phyloP scores from a whole-genome alignment of 2,888 invertebrate genomes.

The Papilio elwesi region DNA sequence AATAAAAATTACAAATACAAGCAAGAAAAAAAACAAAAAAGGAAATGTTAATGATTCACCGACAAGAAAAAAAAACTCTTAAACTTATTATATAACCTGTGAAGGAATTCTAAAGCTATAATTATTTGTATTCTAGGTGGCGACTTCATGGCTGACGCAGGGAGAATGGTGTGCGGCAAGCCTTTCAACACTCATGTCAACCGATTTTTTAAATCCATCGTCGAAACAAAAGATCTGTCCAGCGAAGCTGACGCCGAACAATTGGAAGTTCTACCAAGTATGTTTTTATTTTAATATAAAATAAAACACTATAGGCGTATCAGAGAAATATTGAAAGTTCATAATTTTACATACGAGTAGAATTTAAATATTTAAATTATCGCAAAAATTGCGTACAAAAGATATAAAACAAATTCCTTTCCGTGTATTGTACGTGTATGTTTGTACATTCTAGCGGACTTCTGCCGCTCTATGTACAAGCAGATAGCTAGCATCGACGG shows the following conservation, averaged over 20 bases:
- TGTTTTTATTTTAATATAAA: constrained; percentile 47
- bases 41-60: too few species aligned
- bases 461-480: constrained; percentile 86
- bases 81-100: too few species aligned
- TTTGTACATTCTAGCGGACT: constrained; percentile 70
- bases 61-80: background rate
- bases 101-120: background rate
- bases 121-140: constrained; percentile 60
- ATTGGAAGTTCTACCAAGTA: constrained; percentile 80
- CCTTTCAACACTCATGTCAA: constrained; percentile 73
- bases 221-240: constrained; percentile 70
- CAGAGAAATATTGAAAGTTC: too few species aligned
- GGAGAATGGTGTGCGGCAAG: constrained; percentile 85
- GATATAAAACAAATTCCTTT: background rate
- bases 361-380: too few species aligned
- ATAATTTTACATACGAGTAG: too few species aligned
- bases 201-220: constrained; percentile 73
- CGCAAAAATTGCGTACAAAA: background rate
- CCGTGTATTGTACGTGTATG: background rate
- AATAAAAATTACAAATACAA: too few species aligned
- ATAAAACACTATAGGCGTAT: too few species aligned
- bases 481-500: constrained; percentile 84
- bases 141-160: constrained; percentile 81
- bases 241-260: constrained; percentile 70
- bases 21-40: too few species aligned